Evolutionary conservation across 2,888 invertebrate genomes (phyloP).

Genomic region (Heterodera filipjevi): DNA sequence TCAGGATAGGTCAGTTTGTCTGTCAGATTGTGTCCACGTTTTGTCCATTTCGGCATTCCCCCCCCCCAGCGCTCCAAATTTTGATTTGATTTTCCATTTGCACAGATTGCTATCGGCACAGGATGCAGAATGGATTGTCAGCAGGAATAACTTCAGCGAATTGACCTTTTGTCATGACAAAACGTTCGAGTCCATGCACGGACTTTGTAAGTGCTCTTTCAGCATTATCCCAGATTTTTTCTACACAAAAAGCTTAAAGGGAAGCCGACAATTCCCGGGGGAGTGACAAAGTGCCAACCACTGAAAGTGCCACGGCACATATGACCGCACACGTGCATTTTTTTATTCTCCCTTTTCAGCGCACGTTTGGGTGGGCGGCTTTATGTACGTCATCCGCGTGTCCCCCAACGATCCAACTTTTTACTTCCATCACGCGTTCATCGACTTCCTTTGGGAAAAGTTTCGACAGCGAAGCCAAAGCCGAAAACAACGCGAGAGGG

Average conservation of each 20-base stretch:
- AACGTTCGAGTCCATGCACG: constrained; percentile 64
- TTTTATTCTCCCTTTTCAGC: constrained; percentile 33
- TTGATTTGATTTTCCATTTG: not conserved
- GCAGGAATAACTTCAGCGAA: constrained; percentile 52
- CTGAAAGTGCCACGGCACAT: not conserved
- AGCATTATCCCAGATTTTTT: not conserved
- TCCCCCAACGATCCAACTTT: constrained; percentile 53
- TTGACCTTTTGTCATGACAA: constrained; percentile 64
- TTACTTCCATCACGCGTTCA: constrained; percentile 64
- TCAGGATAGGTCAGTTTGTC: constrained; percentile 43
- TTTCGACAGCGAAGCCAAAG: constrained; percentile 59
- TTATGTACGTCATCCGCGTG: constrained; percentile 64
- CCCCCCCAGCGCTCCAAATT: no score
- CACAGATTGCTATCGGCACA: constrained; percentile 52
- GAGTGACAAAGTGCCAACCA: no score
- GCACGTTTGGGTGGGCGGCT: constrained; percentile 65
- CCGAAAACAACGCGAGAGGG: constrained; percentile 55
- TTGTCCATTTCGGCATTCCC: no score
- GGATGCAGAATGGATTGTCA: constrained; percentile 60
- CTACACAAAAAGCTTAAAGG: not conserved
- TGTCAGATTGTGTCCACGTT: no score
- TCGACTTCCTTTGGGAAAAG: constrained; percentile 63
- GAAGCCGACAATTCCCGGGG: no score
- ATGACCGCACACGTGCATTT: not conserved
- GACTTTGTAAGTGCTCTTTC: constrained; percentile 35